A percentile compares a stretch with the other conserved stretches of the same genome.
Conservation (phyloP, 2,888 invertebrate genomes). For the Melinopterus prodromus region DNA sequence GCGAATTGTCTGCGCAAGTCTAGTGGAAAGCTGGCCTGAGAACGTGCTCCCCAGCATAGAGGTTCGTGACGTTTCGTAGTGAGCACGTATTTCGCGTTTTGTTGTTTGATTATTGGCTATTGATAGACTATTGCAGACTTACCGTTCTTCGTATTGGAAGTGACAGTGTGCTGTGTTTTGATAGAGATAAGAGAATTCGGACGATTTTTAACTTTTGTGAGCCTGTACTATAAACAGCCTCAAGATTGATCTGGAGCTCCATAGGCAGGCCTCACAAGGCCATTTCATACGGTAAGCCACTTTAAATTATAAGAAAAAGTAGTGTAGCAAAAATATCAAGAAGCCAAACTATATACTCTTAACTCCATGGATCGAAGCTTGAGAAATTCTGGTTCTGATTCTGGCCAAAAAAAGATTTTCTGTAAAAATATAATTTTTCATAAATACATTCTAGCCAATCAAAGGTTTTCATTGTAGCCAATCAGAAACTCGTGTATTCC, state of each 20-base stretch:
- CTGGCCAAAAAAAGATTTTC: no score
- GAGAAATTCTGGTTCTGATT: no score
- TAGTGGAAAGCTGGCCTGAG: constrained; percentile 36
- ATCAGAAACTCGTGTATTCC: no score
- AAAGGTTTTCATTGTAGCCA: no score
- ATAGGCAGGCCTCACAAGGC: constrained; percentile 77
- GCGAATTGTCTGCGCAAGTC: constrained; percentile 53
- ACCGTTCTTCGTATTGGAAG: constrained; percentile 24
- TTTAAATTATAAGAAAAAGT: neutral
- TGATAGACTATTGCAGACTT: constrained; percentile 26
- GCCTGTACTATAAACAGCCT: constrained; percentile 61
- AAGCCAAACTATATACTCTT: no score
- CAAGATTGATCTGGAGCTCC: constrained; percentile 80
- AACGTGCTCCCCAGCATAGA: constrained; percentile 51
- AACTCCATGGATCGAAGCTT: no score
- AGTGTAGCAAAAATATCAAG: no score
- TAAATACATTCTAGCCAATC: no score
- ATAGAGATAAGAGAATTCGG: neutral
- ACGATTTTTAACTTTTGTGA: constrained; percentile 37
- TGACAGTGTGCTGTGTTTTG: constrained; percentile 34
- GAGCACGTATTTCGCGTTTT: constrained; percentile 51
- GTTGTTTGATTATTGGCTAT: constrained; percentile 37
- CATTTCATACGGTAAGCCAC: constrained; percentile 73
- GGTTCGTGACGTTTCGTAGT: constrained; percentile 55
- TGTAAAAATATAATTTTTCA: no score